Conservation (phyloP, 2,113 vertebrate species). For the Todiramphus saurophagus region DNA sequence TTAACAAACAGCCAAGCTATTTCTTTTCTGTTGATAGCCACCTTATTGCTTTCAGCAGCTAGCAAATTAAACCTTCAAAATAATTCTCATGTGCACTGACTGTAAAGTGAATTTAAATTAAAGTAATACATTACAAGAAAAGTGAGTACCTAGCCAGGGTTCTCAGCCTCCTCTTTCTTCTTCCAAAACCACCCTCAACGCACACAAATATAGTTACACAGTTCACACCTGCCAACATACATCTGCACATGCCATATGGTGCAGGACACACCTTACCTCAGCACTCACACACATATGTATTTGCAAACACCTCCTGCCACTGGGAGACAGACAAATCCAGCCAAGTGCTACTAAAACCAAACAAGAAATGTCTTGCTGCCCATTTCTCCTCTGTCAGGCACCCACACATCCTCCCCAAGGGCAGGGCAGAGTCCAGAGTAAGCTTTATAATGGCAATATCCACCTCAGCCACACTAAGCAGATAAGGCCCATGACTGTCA, state of each 20-base stretch:
- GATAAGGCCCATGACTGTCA: too few relatives aligned
- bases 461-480: accelerated
- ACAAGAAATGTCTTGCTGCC: not conserved
- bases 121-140: slow-evolving; percentile 68
- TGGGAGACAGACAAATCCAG: not conserved
- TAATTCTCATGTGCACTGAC: slow-evolving; percentile 73
- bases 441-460: not conserved
- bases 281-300: not conserved
- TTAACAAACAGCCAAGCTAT: slow-evolving; percentile 59
- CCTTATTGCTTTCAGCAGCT: slow-evolving; percentile 69
- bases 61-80: slow-evolving; percentile 76
- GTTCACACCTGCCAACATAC: slow-evolving; percentile 12
- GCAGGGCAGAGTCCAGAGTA: not conserved
- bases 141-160: slow-evolving; percentile 31
- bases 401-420: accelerated
- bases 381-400: not conserved
- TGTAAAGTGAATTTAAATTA: slow-evolving; percentile 78
- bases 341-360: not conserved
- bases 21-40: slow-evolving; percentile 63
- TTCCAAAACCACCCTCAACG: not conserved
- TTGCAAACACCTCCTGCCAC: slow-evolving; percentile 48
- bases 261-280: not conserved
- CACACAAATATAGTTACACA: not conserved
- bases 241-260: slow-evolving; percentile 8
- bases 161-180: slow-evolving; percentile 20